These are phyloP conservation scores for Xylocampa areola DNA, from an alignment of 2,888 invertebrate species.

Conservation along the genomic window DNA sequence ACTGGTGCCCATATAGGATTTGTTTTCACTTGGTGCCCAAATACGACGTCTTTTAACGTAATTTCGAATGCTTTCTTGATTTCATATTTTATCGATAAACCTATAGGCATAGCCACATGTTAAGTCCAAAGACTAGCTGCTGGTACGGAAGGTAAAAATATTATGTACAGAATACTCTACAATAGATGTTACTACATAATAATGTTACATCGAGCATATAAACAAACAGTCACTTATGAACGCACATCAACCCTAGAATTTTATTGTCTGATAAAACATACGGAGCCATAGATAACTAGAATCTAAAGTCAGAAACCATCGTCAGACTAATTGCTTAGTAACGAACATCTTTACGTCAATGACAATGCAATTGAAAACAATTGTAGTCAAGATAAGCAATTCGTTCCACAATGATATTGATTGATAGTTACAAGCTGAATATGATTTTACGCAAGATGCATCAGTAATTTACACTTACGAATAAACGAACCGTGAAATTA, in stretches of 20 bases:
- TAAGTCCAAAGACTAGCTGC: too few species aligned
- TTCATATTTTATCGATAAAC: too few species aligned
- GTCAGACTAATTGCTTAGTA: constrained; percentile 17
- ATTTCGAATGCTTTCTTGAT: constrained; percentile 50
- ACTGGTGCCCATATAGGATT: constrained; percentile 29
- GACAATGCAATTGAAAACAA: constrained; percentile 34
- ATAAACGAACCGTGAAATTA: constrained; percentile 59
- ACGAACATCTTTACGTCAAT: constrained; percentile 33
- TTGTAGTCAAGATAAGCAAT: constrained; percentile 41
- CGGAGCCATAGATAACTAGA: constrained; percentile 5
- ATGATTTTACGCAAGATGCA: constrained; percentile 43
- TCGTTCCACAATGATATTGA: constrained; percentile 40
- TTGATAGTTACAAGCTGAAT: constrained; percentile 41
- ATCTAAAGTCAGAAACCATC: constrained; percentile 7
- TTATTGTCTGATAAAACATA: constrained; percentile 15
- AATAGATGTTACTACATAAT: too few species aligned
- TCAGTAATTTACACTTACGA: constrained; percentile 46
- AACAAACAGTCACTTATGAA: too few species aligned
- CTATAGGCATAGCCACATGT: too few species aligned
- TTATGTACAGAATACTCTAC: too few species aligned
- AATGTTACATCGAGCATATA: too few species aligned
- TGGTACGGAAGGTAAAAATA: too few species aligned
- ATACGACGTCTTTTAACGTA: constrained; percentile 39
- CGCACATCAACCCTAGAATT: background rate
- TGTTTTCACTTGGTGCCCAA: constrained; percentile 54